These are phyloP conservation scores for Synanthedon myopaeformis DNA, from an alignment of 2,888 invertebrate genomes.

Conservation along the genomic window DNA sequence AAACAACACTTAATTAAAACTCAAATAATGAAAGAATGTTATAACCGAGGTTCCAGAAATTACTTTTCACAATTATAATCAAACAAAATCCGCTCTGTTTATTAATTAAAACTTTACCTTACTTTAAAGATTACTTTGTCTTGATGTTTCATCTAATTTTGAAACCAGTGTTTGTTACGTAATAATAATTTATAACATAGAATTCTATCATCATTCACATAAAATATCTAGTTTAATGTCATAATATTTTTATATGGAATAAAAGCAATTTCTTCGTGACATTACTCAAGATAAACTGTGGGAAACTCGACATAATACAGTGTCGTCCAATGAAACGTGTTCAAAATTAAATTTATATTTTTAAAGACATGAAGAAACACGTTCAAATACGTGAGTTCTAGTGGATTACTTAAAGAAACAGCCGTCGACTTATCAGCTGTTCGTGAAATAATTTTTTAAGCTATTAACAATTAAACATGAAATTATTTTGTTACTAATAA, in stretches of 20 bases:
- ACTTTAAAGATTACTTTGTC: too few relatives aligned
- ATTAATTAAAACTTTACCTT: too few relatives aligned
- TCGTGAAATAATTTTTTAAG: conserved; percentile 2
- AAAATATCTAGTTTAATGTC: background rate
- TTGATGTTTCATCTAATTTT: too few relatives aligned
- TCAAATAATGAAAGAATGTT: too few relatives aligned
- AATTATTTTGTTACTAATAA: too few relatives aligned
- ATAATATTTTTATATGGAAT: background rate
- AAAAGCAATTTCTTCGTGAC: background rate
- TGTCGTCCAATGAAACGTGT: conserved; percentile 5
- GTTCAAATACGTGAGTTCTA: conserved; percentile 10
- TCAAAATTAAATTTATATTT: conserved; percentile 8
- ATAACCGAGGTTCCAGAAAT: too few relatives aligned
- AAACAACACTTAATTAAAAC: too few relatives aligned
- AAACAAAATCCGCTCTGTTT: too few relatives aligned
- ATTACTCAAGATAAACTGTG: background rate
- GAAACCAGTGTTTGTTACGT: too few relatives aligned
- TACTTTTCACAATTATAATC: too few relatives aligned
- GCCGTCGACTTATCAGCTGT: conserved; percentile 8
- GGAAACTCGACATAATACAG: conserved; percentile 5
- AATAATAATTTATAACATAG: too few relatives aligned
- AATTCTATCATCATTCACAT: background rate
- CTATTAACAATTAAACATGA: too few relatives aligned
- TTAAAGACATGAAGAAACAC: conserved; percentile 5
- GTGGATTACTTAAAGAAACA: conserved; percentile 12